Evolutionary conservation across 2,113 vertebrate species (phyloP).

Genomic region (Amia ocellicauda): DNA sequence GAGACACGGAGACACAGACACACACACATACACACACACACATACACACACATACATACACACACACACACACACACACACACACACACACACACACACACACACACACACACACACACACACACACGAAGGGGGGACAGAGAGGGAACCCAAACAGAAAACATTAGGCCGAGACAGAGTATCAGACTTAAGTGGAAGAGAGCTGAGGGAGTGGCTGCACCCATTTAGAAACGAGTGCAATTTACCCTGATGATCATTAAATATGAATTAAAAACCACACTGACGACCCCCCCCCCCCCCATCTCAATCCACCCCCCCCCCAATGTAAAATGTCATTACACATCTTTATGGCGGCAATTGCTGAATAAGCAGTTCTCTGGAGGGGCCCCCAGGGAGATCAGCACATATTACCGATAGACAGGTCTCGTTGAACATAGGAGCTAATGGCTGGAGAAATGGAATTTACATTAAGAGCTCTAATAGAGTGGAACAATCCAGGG

Average conservation of each 20-base stretch:
- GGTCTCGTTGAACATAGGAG: slow-evolving; percentile 48
- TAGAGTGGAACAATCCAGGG: slow-evolving; percentile 67
- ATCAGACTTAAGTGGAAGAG: slow-evolving; percentile 55
- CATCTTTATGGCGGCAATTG: slow-evolving; percentile 71
- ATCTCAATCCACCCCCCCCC: no score
- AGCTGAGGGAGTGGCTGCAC: slow-evolving; percentile 37
- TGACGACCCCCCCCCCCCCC: slow-evolving; percentile 76
- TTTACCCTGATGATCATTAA: slow-evolving; percentile 74
- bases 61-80: no score
- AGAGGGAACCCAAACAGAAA: no score
- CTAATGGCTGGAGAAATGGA: slow-evolving; percentile 76
- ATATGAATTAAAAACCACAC: slow-evolving; percentile 80
- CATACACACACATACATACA: no score
- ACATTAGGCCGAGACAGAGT: slow-evolving; percentile 36
- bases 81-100: no score
- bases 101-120: no score
- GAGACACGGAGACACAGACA: no score
- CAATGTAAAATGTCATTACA: slow-evolving; percentile 76
- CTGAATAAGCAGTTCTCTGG: slow-evolving; percentile 77
- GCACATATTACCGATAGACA: slow-evolving; percentile 47
- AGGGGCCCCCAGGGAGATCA: slow-evolving; percentile 56
- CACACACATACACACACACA: no score
- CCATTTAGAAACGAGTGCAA: slow-evolving; percentile 69
- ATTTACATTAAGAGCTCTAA: slow-evolving; percentile 74
- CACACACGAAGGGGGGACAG: background rate